These are phyloP conservation scores for Cheirogaleus medius DNA, from an alignment of 2,113 vertebrate genomes.

Conservation along the genomic window DNA sequence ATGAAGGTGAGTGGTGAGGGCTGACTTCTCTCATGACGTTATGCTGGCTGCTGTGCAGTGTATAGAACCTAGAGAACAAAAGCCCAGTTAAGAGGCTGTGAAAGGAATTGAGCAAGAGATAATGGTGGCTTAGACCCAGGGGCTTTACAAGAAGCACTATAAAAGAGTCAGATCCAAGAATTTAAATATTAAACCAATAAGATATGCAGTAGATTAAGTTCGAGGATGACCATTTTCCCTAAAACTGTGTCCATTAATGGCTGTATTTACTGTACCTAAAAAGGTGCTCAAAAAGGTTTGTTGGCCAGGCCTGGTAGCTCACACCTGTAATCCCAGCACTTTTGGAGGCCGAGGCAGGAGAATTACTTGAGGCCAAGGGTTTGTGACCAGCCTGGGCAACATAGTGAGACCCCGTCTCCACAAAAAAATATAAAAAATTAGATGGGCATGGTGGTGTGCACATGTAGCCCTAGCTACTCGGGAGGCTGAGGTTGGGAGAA, in stretches of 20 bases:
- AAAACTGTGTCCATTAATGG: neutral
- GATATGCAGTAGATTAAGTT: neutral
- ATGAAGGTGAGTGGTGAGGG: neutral
- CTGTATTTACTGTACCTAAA: neutral
- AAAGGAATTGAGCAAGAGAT: neutral
- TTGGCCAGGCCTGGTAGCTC: neutral
- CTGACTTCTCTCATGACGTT: neutral
- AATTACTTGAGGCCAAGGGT: neutral
- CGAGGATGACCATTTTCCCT: neutral
- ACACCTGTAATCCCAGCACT: neutral
- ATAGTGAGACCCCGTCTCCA: neutral
- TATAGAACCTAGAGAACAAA: neutral
- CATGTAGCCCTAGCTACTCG: neutral
- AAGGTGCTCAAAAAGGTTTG: neutral
- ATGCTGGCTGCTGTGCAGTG: neutral
- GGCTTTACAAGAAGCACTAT: neutral
- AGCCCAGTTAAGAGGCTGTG: neutral
- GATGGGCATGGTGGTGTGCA: neutral
- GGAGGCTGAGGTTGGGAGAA: neutral
- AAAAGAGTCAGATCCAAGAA: neutral
- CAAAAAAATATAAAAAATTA: neutral
- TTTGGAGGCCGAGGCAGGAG: neutral
- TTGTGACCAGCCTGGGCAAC: neutral
- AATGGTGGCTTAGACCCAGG: neutral
- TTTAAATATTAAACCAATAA: neutral